These are phyloP conservation scores for Scaptomyza reducta DNA, from an alignment of 2,888 invertebrate species.

Conservation along the genomic window DNA sequence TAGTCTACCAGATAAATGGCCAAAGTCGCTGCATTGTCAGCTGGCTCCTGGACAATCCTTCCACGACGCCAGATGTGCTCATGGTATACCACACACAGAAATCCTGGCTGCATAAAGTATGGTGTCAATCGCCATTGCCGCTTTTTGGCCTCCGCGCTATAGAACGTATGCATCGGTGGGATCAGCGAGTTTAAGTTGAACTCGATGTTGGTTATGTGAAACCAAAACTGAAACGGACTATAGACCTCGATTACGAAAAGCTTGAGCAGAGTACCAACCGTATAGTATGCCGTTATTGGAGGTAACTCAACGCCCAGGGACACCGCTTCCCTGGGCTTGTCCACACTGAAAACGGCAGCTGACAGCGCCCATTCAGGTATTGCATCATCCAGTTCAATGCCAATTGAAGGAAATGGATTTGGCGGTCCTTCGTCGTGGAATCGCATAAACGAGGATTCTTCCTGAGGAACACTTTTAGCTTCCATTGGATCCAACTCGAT, in stretches of 20 bases:
- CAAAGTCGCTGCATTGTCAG: rapidly evolving
- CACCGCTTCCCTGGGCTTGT: slow-evolving; percentile 9
- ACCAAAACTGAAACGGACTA: slow-evolving; percentile 60
- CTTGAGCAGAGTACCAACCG: neutral
- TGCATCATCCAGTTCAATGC: neutral
- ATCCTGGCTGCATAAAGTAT: slow-evolving; percentile 19
- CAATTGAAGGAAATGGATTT: no score
- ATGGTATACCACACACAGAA: slow-evolving; percentile 19
- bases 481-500: neutral
- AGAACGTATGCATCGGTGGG: slow-evolving; percentile 6
- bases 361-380: slow-evolving; percentile 10
- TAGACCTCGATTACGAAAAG: slow-evolving; percentile 26
- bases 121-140: neutral
- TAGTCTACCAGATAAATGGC: slow-evolving; percentile 39
- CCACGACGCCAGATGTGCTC: slow-evolving; percentile 30
- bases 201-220: slow-evolving; percentile 2
- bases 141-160: neutral
- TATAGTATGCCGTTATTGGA: no score
- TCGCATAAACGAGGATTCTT: no score
- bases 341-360: slow-evolving; percentile 9
- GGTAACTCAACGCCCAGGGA: neutral
- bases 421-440: no score
- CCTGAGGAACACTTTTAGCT: neutral
- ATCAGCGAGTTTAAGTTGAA: no score
- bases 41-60: slow-evolving; percentile 13